A percentile compares a stretch with the other conserved stretches of the same genome.
These are phyloP conservation scores for Coptodon rendalli DNA, from an alignment of 2,113 vertebrate genomes.

Conservation along the genomic window DNA sequence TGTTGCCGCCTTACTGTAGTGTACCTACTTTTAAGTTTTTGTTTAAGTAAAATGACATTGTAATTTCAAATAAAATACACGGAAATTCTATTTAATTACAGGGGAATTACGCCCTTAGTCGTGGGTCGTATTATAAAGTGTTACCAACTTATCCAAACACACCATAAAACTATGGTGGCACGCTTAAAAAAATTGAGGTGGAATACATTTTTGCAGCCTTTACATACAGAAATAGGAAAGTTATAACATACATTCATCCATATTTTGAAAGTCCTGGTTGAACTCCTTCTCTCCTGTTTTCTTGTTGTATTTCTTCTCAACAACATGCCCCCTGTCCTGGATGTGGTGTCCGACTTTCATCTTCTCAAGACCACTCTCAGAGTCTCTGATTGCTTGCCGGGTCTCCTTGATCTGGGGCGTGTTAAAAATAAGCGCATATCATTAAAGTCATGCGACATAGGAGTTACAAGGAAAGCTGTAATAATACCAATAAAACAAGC, in stretches of 20 bases:
- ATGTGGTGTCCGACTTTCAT: slow-evolving; percentile 93
- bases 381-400: slow-evolving; percentile 81
- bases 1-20: background rate
- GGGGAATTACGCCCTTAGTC: background rate
- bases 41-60: background rate
- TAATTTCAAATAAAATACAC: background rate
- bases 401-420: slow-evolving; percentile 82
- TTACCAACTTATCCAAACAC: background rate
- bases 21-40: background rate
- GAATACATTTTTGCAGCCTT: background rate
- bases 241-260: slow-evolving; percentile 83
- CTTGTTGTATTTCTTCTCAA: slow-evolving; percentile 82
- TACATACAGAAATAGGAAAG: background rate
- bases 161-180: background rate
- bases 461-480: background rate
- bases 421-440: background rate
- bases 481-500: background rate
- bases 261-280: slow-evolving; percentile 90
- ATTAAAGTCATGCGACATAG: background rate
- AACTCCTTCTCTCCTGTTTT: slow-evolving; percentile 88
- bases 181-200: background rate
- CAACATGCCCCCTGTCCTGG: slow-evolving; percentile 82
- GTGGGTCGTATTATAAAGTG: background rate
- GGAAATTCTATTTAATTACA: background rate
- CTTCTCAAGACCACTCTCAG: slow-evolving; percentile 87